Evolutionary conservation across 2,113 vertebrate genomes (phyloP).

Genomic region (Lucifuga dentata): DNA sequence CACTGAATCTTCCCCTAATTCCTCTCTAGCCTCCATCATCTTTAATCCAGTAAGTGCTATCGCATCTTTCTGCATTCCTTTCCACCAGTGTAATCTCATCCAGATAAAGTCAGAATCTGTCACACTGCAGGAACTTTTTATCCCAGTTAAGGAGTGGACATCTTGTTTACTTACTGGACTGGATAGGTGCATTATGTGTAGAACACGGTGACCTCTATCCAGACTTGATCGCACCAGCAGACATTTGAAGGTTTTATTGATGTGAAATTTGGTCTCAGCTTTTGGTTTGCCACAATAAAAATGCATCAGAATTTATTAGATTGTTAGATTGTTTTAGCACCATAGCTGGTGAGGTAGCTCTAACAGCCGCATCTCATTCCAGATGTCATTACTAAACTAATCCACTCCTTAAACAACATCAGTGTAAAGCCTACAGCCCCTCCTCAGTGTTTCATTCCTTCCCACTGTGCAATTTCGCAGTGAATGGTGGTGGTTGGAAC

Average conservation of each 20-base stretch:
- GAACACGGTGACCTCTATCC: neutral
- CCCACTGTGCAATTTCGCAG: too few relatives aligned
- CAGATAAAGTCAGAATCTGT: conserved; percentile 8
- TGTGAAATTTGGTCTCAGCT: neutral
- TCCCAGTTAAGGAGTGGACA: conserved; percentile 6
- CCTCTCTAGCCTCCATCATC: conserved; percentile 1
- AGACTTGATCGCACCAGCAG: neutral
- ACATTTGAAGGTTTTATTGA: neutral
- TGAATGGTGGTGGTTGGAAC: too few relatives aligned
- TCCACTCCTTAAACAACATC: conserved; percentile 17
- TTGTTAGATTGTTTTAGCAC: too few relatives aligned
- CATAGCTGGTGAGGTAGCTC: too few relatives aligned
- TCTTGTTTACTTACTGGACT: neutral
- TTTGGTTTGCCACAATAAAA: too few relatives aligned
- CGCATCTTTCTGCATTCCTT: conserved; percentile 1
- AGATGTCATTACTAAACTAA: conserved; percentile 18
- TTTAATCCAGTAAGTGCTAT: conserved; percentile 25
- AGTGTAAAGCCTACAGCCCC: neutral
- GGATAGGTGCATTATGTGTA: neutral
- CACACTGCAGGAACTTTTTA: conserved; percentile 24
- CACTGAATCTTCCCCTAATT: conserved; percentile 12
- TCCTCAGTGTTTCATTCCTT: neutral
- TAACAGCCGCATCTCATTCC: too few relatives aligned
- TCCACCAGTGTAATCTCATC: conserved; percentile 35
- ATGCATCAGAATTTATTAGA: too few relatives aligned